These are phyloP conservation scores for Meteorus colon DNA, from an alignment of 2,888 invertebrate species.

Conservation along the genomic window DNA sequence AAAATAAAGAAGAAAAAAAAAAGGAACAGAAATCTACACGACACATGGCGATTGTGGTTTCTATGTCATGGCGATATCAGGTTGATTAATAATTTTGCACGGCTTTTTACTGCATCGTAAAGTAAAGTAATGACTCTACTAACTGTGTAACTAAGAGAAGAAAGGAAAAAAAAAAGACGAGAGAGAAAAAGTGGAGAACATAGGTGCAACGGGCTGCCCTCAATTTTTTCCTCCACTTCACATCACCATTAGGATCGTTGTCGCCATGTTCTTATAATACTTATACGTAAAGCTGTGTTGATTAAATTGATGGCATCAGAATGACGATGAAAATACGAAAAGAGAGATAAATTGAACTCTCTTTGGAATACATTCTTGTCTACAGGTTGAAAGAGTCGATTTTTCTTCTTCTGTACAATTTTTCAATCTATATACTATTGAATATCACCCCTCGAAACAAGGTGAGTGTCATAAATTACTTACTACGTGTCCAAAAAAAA, in stretches of 20 bases:
- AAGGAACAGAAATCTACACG: background rate
- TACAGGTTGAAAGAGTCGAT: too few species aligned
- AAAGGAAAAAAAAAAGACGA: conserved; percentile 3
- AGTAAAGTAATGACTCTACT: conserved; percentile 25
- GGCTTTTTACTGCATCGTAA: conserved; percentile 36
- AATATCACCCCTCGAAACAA: too few species aligned
- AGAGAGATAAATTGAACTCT: too few species aligned
- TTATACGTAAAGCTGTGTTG: background rate
- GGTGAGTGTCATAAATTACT: too few species aligned
- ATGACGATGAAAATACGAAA: background rate
- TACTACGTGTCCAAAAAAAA: too few species aligned
- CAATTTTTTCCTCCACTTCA: background rate
- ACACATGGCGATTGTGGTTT: conserved; percentile 35
- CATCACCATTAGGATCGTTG: background rate
- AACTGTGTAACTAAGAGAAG: conserved; percentile 3
- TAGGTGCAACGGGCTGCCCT: background rate
- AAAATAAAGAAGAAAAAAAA: conserved; percentile 20
- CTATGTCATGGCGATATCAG: conserved; percentile 58
- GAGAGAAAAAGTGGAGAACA: background rate
- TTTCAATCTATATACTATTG: too few species aligned
- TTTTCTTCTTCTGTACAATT: too few species aligned
- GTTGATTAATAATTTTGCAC: conserved; percentile 61
- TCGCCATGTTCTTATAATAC: background rate
- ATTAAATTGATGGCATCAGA: background rate
- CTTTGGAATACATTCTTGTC: too few species aligned